These are phyloP conservation scores for Agrilus mali DNA, from an alignment of 2,888 invertebrate genomes.

Conservation along the genomic window DNA sequence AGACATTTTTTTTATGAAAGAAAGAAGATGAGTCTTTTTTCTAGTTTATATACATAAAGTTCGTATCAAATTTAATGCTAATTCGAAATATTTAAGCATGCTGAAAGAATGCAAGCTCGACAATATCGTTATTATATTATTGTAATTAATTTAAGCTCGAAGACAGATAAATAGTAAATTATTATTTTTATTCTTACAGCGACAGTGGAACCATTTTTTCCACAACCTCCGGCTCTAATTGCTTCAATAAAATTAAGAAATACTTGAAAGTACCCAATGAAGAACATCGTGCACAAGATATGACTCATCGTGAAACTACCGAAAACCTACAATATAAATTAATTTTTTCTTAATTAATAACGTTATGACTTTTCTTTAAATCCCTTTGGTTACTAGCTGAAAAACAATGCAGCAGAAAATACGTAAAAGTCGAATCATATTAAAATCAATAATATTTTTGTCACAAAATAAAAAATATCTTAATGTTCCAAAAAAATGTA, in stretches of 20 bases:
- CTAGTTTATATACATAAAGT: too few relatives aligned
- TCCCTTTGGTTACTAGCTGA: neutral
- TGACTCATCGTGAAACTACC: conserved; percentile 32
- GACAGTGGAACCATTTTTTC: conserved; percentile 93
- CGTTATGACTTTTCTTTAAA: neutral
- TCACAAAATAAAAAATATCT: too few relatives aligned
- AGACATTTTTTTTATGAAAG: too few relatives aligned
- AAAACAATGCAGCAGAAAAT: neutral
- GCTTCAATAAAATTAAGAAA: conserved; percentile 56
- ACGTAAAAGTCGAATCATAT: neutral
- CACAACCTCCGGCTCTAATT: conserved; percentile 75
- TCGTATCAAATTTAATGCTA: too few relatives aligned
- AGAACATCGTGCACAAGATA: conserved; percentile 34
- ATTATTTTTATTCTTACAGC: conserved; percentile 56
- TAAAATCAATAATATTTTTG: neutral
- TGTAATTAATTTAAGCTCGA: neutral
- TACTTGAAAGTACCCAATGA: conserved; percentile 49
- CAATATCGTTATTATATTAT: too few relatives aligned
- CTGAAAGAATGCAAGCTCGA: too few relatives aligned
- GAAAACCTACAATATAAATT: conserved; percentile 10
- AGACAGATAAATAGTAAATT: neutral
- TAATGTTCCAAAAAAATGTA: too few relatives aligned
- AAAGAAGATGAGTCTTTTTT: too few relatives aligned
- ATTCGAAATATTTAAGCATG: too few relatives aligned
- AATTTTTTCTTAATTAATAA: neutral